A percentile compares a stretch with the other conserved stretches of the same genome.
These are phyloP conservation scores for Mesitornis unicolor DNA, from an alignment of 2,113 vertebrate species.

Conservation along the genomic window DNA sequence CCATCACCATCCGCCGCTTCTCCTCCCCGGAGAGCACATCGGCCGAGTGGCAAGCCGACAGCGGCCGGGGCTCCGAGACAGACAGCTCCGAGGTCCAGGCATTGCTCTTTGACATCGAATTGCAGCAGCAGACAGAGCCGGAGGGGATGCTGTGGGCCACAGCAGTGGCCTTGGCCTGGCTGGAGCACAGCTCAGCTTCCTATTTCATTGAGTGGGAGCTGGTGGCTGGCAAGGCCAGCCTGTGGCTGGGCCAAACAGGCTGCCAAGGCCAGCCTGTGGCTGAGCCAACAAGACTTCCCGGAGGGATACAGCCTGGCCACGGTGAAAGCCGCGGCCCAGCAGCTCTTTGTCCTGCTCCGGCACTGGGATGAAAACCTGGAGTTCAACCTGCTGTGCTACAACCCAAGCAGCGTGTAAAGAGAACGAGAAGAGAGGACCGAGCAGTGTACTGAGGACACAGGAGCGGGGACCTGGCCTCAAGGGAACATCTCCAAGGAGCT, in stretches of 20 bases:
- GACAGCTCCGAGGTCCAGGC: not conserved
- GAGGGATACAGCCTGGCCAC: slow-evolving; percentile 77
- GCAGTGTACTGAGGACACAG: not conserved
- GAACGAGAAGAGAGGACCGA: not conserved
- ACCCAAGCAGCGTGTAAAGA: slow-evolving; percentile 84
- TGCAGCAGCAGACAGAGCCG: slow-evolving; percentile 59
- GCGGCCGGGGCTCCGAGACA: not conserved
- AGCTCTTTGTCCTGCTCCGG: slow-evolving; percentile 93
- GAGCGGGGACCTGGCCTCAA: not conserved
- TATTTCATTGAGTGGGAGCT: slow-evolving; percentile 95
- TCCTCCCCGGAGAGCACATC: slow-evolving; percentile 26
- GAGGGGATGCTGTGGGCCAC: slow-evolving; percentile 92
- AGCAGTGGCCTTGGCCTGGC: slow-evolving; percentile 89
- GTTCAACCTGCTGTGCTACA: slow-evolving; percentile 95
- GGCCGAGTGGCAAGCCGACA: not conserved
- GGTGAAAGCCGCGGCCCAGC: slow-evolving; percentile 86
- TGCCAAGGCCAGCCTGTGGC: slow-evolving; percentile 90
- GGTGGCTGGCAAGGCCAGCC: slow-evolving; percentile 89
- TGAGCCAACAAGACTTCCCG: slow-evolving; percentile 81
- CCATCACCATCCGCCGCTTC: slow-evolving; percentile 37
- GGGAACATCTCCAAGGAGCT: not conserved
- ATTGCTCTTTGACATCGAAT: not conserved
- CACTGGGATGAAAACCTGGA: slow-evolving; percentile 97
- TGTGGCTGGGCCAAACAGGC: slow-evolving; percentile 83
- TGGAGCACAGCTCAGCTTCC: slow-evolving; percentile 92